phyloP scores from a whole-genome alignment of 2,888 invertebrate species.

The Xestia c-nigrum region DNA sequence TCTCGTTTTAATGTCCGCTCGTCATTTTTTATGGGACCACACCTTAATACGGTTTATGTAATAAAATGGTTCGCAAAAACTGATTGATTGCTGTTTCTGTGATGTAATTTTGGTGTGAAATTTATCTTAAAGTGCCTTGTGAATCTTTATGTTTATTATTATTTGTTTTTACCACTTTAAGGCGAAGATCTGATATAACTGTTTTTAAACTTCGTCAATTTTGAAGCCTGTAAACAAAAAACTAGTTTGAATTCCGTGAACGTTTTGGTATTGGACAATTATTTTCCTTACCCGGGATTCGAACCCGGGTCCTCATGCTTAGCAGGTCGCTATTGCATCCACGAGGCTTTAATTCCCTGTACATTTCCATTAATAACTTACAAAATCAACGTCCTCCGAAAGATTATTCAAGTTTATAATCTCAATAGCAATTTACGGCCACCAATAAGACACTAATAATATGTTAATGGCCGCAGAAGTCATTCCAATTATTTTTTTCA shows the following conservation, averaged over 20 bases:
- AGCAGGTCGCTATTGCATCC: too few relatives aligned
- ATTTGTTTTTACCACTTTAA: conserved; percentile 32
- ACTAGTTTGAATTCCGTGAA: neutral
- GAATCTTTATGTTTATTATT: conserved; percentile 34
- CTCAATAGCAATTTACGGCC: conserved; percentile 40
- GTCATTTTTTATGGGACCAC: conserved; percentile 79
- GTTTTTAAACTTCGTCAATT: neutral
- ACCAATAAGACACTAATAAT: conserved; percentile 42
- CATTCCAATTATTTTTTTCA: conserved; percentile 54
- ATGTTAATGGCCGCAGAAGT: conserved; percentile 45
- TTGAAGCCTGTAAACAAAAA: neutral
- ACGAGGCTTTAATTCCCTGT: neutral
- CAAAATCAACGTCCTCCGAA: neutral
- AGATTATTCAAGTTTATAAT: conserved; percentile 38
- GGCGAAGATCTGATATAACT: neutral
- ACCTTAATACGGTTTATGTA: conserved; percentile 66
- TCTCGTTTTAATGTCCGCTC: conserved; percentile 74
- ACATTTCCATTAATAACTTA: conserved; percentile 3
- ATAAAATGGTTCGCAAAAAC: conserved; percentile 62
- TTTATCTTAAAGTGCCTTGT: conserved; percentile 23
- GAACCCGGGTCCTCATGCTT: too few relatives aligned
- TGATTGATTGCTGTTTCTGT: conserved; percentile 70
- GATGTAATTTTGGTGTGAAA: conserved; percentile 66
- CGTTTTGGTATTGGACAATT: too few relatives aligned
- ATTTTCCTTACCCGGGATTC: too few relatives aligned